Conservation (phyloP, 2,888 invertebrate species). For the Folsomia manolachei region DNA sequence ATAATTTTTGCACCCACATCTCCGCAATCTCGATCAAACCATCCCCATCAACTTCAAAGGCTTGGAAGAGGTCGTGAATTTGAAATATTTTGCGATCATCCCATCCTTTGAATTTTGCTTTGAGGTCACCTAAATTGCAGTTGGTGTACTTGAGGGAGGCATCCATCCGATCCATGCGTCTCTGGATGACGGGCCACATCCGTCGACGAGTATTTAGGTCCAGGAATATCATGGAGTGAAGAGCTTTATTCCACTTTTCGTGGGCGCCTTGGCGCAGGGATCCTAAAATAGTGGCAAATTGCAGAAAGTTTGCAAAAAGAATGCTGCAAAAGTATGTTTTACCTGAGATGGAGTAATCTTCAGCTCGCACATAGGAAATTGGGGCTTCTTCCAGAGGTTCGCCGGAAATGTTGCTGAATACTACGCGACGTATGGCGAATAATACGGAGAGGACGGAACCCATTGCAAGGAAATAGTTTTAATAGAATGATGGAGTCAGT, state of each 20-base stretch:
- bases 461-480: too few relatives aligned
- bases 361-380: constrained; percentile 32
- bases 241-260: constrained; percentile 39
- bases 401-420: constrained; percentile 32
- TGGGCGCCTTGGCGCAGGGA: constrained; percentile 28
- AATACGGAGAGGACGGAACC: constrained; percentile 36
- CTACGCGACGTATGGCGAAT: constrained; percentile 28
- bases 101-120: constrained; percentile 40
- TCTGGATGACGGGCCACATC: constrained; percentile 41
- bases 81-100: constrained; percentile 46
- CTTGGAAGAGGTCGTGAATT: constrained; percentile 48
- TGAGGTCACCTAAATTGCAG: constrained; percentile 39
- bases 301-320: too few relatives aligned
- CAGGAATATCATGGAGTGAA: constrained; percentile 43
- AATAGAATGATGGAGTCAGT: too few relatives aligned
- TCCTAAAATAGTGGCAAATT: too few relatives aligned
- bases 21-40: constrained; percentile 49
- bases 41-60: constrained; percentile 50
- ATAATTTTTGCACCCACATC: constrained; percentile 30
- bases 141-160: constrained; percentile 46
- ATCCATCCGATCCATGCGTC: constrained; percentile 44
- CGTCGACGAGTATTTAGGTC: constrained; percentile 39
- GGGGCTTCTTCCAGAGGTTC: constrained; percentile 31
- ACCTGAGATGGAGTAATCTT: constrained; percentile 7
- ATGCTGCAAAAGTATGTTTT: background rate